phyloP scores from a whole-genome alignment of 2,113 vertebrate genomes.

The Percopsis transmontana region DNA sequence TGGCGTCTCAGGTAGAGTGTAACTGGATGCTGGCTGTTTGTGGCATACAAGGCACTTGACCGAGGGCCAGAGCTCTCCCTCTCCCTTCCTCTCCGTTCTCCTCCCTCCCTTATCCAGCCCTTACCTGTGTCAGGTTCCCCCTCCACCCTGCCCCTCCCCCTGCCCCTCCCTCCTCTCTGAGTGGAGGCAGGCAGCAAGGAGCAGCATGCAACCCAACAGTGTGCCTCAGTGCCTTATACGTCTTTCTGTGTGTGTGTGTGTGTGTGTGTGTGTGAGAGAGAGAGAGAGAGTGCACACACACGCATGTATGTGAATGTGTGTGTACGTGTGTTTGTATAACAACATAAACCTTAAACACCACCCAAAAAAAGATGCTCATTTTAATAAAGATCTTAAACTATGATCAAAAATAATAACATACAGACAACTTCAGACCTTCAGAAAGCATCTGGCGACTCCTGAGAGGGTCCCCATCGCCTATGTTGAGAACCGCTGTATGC shows the following conservation, averaged over 20 bases:
- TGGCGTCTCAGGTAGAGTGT: constrained; percentile 81
- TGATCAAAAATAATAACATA: no score
- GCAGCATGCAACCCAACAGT: constrained; percentile 23
- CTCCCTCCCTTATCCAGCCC: constrained; percentile 53
- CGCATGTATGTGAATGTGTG: not conserved
- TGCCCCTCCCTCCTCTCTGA: constrained; percentile 17
- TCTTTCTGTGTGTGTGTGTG: constrained; percentile 1
- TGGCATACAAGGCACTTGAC: constrained; percentile 92
- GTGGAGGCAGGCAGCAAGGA: constrained; percentile 39
- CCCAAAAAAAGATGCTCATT: no score
- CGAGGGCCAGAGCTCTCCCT: constrained; percentile 87
- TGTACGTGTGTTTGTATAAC: not conserved
- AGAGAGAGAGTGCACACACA: not conserved
- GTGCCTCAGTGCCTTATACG: constrained; percentile 5
- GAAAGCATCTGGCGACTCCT: no score
- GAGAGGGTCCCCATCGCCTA: no score
- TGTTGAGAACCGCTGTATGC: not conserved
- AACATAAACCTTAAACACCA: no score
- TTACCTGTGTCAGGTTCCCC: constrained; percentile 66
- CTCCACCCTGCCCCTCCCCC: constrained; percentile 26
- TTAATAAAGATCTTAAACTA: no score
- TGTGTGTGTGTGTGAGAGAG: constrained; percentile 7
- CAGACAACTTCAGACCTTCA: no score
- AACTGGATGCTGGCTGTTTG: constrained; percentile 84
- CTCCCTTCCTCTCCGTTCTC: constrained; percentile 75